Percentiles rank a stretch among this genome's conserved stretches.
Conservation (phyloP, 2,113 vertebrate genomes). For the Taxidea taxus region DNA sequence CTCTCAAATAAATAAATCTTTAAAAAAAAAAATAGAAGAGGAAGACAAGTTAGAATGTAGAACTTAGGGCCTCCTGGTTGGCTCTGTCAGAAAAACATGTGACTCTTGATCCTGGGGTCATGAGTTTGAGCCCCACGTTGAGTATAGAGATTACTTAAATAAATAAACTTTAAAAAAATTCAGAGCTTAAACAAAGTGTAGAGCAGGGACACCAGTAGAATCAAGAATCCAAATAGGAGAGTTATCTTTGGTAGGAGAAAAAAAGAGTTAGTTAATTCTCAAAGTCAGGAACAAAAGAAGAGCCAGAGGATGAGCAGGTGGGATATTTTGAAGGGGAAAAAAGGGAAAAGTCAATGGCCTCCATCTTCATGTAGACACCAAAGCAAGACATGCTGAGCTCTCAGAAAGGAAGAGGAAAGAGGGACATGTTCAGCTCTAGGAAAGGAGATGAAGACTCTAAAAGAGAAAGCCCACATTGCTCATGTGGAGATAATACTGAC, state of each 20-base stretch:
- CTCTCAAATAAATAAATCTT: neutral
- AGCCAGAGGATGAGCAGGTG: neutral
- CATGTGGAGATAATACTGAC: neutral
- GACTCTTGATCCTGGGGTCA: neutral
- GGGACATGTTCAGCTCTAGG: neutral
- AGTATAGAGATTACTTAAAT: neutral
- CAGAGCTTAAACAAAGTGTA: neutral
- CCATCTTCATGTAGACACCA: neutral
- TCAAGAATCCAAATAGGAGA: neutral
- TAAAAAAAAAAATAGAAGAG: neutral
- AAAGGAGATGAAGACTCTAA: neutral
- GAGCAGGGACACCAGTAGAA: neutral
- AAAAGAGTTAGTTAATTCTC: neutral
- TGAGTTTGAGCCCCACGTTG: neutral
- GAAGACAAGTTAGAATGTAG: neutral
- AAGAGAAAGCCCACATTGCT: neutral
- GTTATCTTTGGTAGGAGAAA: neutral
- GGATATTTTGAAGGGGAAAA: neutral
- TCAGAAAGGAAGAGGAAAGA: neutral
- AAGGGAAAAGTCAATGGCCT: neutral
- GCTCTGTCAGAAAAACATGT: neutral
- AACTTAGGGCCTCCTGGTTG: neutral
- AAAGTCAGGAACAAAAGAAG: neutral
- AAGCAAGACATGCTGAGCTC: neutral
- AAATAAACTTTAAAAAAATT: neutral